phyloP scores from a whole-genome alignment of 2,113 vertebrate genomes.

The Pituophis catenifer region DNA sequence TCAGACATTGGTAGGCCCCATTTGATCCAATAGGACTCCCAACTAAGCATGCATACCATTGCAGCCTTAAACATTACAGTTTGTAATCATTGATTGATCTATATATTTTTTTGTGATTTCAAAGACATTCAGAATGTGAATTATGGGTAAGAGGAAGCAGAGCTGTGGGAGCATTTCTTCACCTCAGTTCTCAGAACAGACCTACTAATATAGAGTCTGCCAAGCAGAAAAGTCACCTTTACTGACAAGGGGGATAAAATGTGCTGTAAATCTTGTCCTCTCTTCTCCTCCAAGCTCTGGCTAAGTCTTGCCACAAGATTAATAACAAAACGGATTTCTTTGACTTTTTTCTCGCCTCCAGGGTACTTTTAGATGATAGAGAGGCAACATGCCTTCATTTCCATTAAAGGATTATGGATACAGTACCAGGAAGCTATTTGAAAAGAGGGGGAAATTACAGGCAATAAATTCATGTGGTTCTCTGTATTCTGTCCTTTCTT shows the following conservation, averaged over 20 bases:
- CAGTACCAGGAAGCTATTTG: constrained; percentile 14
- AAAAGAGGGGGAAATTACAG: background rate
- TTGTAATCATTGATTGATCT: background rate
- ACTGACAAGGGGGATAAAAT: constrained; percentile 43
- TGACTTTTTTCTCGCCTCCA: background rate
- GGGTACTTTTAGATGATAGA: constrained; percentile 38
- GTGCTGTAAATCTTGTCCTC: constrained; percentile 32
- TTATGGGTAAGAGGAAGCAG: constrained; percentile 9
- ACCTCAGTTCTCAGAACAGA: constrained; percentile 13
- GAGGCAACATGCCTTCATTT: background rate
- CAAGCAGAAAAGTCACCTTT: constrained; percentile 51
- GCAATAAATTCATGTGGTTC: background rate
- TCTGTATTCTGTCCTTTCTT: background rate
- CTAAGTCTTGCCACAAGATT: constrained; percentile 42
- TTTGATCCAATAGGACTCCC: background rate
- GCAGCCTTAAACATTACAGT: background rate
- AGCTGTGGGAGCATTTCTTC: background rate
- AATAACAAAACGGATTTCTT: constrained; percentile 32
- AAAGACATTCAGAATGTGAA: background rate
- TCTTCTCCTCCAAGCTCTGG: constrained; percentile 17
- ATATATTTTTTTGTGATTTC: background rate
- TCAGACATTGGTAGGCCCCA: background rate
- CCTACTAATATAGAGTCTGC: constrained; percentile 1
- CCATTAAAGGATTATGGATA: background rate
- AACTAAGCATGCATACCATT: background rate